Conservation (phyloP, 2,888 invertebrate genomes). For the Fabriciana adippe region DNA sequence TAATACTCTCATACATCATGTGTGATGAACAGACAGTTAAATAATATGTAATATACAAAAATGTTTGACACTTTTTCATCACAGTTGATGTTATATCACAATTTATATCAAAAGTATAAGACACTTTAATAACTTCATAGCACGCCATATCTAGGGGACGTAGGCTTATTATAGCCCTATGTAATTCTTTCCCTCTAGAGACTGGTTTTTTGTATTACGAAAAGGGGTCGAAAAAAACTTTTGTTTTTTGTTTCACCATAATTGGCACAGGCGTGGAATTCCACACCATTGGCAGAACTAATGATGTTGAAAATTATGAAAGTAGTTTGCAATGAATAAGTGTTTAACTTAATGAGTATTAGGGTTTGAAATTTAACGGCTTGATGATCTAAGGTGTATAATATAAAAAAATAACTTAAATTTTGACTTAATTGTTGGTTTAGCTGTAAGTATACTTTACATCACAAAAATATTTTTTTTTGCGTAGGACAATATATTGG, state of each 20-base stretch:
- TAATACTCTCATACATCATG: too few species aligned
- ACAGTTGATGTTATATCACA: constrained; percentile 13
- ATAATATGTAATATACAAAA: too few species aligned
- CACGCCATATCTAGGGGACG: constrained; percentile 50
- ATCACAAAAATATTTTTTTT: too few species aligned
- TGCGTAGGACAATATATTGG: too few species aligned
- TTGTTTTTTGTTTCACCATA: constrained; percentile 36
- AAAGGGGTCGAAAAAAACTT: constrained; percentile 36
- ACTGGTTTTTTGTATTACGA: constrained; percentile 33
- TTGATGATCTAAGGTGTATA: not conserved
- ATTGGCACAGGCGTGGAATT: constrained; percentile 33
- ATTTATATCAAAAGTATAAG: constrained; percentile 49
- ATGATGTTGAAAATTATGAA: constrained; percentile 32
- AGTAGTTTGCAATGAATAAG: constrained; percentile 7
- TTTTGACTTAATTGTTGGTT: too few species aligned
- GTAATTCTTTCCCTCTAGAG: constrained; percentile 33
- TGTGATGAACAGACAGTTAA: too few species aligned
- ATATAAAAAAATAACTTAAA: not conserved
- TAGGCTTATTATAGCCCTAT: constrained; percentile 45
- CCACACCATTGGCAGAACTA: constrained; percentile 32
- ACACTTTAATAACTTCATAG: constrained; percentile 49
- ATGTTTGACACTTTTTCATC: too few species aligned
- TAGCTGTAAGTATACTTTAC: not conserved
- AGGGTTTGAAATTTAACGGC: not conserved
- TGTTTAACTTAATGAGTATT: not conserved